A percentile compares a stretch with the other conserved stretches of the same genome.
These are phyloP conservation scores for Charaxes varanes DNA, from an alignment of 1,140 invertebrate genomes.

Conservation along the genomic window DNA sequence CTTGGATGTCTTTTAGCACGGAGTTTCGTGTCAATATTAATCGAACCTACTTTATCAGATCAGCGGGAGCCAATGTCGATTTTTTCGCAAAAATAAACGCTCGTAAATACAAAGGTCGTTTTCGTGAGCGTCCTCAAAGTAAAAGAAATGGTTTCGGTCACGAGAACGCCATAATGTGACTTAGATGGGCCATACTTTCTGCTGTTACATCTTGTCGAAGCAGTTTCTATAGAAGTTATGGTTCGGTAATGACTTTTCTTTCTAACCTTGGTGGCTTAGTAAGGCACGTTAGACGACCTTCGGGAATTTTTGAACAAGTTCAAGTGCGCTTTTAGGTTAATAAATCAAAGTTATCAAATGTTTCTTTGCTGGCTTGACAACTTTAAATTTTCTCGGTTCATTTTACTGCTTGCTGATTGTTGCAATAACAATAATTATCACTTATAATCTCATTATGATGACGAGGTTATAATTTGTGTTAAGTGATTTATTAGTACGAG, in stretches of 20 bases:
- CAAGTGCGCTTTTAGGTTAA: slow-evolving; percentile 33
- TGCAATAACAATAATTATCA: too few species aligned
- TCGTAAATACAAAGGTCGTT: slow-evolving; percentile 55
- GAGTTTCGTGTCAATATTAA: slow-evolving; percentile 33
- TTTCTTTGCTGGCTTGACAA: too few species aligned
- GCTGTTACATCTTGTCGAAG: slow-evolving; percentile 52
- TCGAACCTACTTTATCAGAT: slow-evolving; percentile 38
- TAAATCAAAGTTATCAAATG: too few species aligned
- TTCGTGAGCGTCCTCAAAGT: slow-evolving; percentile 54
- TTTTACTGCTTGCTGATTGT: too few species aligned
- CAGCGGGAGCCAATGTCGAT: slow-evolving; percentile 28
- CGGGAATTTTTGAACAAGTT: slow-evolving; percentile 36
- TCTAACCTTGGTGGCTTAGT: slow-evolving; percentile 38
- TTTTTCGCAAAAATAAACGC: slow-evolving; percentile 34
- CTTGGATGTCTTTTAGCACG: slow-evolving; percentile 14
- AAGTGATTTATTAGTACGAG: too few species aligned
- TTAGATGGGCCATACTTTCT: slow-evolving; percentile 47
- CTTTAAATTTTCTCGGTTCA: too few species aligned
- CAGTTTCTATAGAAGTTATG: slow-evolving; percentile 46
- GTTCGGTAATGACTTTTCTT: slow-evolving; percentile 36
- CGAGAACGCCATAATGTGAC: slow-evolving; percentile 49
- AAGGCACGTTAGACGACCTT: slow-evolving; percentile 29
- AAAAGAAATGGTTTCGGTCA: slow-evolving; percentile 56
- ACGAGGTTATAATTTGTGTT: too few species aligned
- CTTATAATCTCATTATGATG: too few species aligned